Conservation (phyloP, 2,888 invertebrate species). For the Amphiduros pacificus region DNA sequence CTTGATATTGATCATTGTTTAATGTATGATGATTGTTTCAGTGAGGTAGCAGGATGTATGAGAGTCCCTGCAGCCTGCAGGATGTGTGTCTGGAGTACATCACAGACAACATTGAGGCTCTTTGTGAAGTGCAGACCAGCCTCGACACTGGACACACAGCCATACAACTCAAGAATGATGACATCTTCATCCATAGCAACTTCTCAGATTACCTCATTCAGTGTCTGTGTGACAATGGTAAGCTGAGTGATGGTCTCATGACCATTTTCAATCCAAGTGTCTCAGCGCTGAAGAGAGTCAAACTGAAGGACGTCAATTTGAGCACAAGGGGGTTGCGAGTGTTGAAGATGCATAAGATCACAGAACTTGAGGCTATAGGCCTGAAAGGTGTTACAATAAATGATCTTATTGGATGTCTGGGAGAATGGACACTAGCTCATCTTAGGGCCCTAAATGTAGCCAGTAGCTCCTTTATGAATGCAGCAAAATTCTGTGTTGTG, state of each 20-base stretch:
- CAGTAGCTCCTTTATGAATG: slow-evolving; percentile 68
- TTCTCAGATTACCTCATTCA: slow-evolving; percentile 58
- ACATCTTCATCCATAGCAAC: slow-evolving; percentile 49
- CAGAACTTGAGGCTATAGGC: slow-evolving; percentile 67
- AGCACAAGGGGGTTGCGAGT: slow-evolving; percentile 67
- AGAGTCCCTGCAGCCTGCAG: slow-evolving; percentile 68
- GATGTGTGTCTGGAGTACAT: slow-evolving; percentile 70
- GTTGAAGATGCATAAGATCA: slow-evolving; percentile 68
- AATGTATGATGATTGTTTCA: not conserved
- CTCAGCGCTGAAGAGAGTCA: slow-evolving; percentile 67
- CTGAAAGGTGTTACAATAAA: slow-evolving; percentile 65
- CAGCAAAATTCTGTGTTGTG: slow-evolving; percentile 66
- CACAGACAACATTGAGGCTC: slow-evolving; percentile 67
- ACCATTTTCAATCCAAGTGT: slow-evolving; percentile 67
- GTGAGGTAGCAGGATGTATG: slow-evolving; percentile 63
- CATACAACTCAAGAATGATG: slow-evolving; percentile 45
- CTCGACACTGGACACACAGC: slow-evolving; percentile 29
- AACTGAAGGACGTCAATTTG: slow-evolving; percentile 66
- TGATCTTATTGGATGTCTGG: slow-evolving; percentile 69
- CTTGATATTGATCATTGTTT: no score
- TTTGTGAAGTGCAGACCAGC: slow-evolving; percentile 57
- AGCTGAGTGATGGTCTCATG: slow-evolving; percentile 67
- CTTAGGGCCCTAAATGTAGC: slow-evolving; percentile 68
- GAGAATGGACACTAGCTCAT: slow-evolving; percentile 70
- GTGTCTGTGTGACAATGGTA: slow-evolving; percentile 65